Conservation (phyloP, 2,113 vertebrate species). For the Psephotus haematonotus region DNA sequence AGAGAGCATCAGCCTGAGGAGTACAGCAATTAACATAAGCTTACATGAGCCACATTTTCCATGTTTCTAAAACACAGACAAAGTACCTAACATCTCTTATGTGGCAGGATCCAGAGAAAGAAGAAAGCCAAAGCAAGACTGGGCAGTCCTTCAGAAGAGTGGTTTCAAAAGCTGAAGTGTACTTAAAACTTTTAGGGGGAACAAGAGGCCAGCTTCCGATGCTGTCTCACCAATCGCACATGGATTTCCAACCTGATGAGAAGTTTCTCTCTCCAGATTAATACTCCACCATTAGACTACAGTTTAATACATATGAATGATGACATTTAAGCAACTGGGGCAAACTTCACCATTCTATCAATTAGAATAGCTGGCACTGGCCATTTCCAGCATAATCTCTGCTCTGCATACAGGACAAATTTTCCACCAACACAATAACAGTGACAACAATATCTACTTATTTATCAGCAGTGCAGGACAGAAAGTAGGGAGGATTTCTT, state of each 20-base stretch:
- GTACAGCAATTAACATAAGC: conserved; percentile 31
- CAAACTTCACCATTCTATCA: not conserved
- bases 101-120: conserved; percentile 60
- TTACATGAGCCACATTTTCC: conserved; percentile 68
- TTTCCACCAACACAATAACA: not conserved
- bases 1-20: not conserved
- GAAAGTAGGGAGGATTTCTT: not conserved
- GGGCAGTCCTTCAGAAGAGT: conserved; percentile 66
- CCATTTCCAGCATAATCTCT: not conserved
- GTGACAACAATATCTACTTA: not conserved
- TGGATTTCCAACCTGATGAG: not conserved
- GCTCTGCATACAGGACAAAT: not conserved
- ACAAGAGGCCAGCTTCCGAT: not conserved
- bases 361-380: not conserved
- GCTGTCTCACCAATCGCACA: not conserved
- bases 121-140: conserved; percentile 58
- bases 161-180: conserved; percentile 29
- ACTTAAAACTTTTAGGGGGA: conserved; percentile 73
- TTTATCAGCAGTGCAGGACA: not conserved
- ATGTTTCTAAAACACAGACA: conserved; percentile 52
- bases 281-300: not conserved
- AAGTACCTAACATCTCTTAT: conserved; percentile 41
- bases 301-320: not conserved
- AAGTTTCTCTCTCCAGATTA: not conserved
- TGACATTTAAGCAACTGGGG: not conserved